These are phyloP conservation scores for Tursiops truncatus DNA, from an alignment of 2,113 vertebrate species.

Conservation along the genomic window DNA sequence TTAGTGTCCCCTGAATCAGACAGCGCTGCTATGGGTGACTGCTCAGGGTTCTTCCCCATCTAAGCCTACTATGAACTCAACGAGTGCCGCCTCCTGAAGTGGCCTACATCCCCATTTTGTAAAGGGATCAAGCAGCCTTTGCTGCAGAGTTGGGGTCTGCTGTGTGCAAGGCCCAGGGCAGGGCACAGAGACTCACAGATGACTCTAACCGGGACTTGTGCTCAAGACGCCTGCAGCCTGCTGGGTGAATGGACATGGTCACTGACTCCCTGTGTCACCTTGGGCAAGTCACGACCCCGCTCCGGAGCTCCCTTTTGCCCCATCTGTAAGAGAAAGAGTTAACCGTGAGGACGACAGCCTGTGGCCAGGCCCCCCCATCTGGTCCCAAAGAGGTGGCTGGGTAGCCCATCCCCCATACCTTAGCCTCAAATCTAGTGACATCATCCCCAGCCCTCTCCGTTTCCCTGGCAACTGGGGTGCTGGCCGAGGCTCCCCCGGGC, in stretches of 20 bases:
- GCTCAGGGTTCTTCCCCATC: not conserved
- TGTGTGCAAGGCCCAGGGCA: not conserved
- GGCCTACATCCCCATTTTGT: not conserved
- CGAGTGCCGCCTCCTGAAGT: not conserved
- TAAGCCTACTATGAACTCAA: not conserved
- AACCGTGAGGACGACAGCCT: not conserved
- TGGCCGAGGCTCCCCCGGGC: constrained; percentile 52
- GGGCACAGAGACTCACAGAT: not conserved
- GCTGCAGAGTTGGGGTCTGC: not conserved
- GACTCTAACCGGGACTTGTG: not conserved
- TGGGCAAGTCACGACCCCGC: not conserved
- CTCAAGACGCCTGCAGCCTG: not conserved
- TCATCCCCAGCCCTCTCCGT: constrained; percentile 61
- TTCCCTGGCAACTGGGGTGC: constrained; percentile 56
- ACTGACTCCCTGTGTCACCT: not conserved
- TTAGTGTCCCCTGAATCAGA: not conserved
- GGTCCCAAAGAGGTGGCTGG: not conserved
- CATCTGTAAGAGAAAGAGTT: not conserved
- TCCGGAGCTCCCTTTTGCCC: not conserved
- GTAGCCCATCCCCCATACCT: constrained; percentile 57
- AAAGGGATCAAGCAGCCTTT: not conserved
- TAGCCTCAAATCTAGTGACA: constrained; percentile 43
- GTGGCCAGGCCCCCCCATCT: not conserved
- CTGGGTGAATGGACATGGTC: not conserved
- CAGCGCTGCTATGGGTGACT: not conserved